A percentile compares a stretch with the other conserved stretches of the same genome.
phyloP scores from a whole-genome alignment of 2,888 invertebrate species.

The Melitaea athalia region DNA sequence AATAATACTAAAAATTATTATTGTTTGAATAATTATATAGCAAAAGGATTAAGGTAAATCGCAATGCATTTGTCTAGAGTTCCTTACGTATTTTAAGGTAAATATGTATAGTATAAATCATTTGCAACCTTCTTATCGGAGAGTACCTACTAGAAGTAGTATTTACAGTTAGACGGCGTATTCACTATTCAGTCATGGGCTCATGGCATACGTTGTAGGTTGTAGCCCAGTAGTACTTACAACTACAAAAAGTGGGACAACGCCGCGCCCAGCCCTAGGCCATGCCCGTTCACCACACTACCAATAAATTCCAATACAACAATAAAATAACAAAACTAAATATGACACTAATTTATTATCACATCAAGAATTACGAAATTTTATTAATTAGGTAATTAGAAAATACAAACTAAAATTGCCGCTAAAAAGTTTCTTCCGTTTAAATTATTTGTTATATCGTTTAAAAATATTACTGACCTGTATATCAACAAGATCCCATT shows the following conservation, averaged over 20 bases:
- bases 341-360: neutral
- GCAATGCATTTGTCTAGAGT: neutral
- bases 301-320: constrained; percentile 34
- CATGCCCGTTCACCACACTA: constrained; percentile 25
- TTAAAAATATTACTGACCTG: constrained; percentile 56
- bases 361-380: constrained; percentile 6
- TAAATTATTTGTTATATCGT: neutral
- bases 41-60: neutral
- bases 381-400: neutral
- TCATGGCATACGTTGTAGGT: constrained; percentile 26
- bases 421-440: neutral
- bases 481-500: constrained; percentile 79
- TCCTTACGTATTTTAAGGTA: neutral
- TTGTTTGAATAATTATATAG: neutral
- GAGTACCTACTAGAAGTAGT: neutral
- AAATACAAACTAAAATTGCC: constrained; percentile 4
- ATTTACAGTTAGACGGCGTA: constrained; percentile 4
- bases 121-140: neutral
- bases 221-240: constrained; percentile 24
- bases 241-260: constrained; percentile 64
- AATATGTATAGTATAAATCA: neutral
- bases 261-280: constrained; percentile 65
- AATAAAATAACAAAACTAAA: constrained; percentile 13
- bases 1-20: neutral
- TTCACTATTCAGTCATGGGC: constrained; percentile 28